Percentiles rank a stretch among this genome's conserved stretches.
phyloP scores from a whole-genome alignment of 2,888 invertebrate species.

The Mallateleia sp. region DNA sequence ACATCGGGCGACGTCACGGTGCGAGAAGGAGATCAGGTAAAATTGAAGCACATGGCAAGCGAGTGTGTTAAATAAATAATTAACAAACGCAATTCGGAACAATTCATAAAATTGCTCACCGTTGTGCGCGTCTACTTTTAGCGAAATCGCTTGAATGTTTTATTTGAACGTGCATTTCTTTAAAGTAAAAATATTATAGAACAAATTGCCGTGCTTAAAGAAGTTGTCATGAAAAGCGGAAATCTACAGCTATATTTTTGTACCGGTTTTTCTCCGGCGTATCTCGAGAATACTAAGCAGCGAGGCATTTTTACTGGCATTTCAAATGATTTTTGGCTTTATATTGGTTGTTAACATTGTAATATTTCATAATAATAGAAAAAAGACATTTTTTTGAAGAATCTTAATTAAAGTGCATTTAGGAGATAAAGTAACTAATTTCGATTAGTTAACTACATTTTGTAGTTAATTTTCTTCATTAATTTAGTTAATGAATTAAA shows the following conservation, averaged over 20 bases:
- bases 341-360: background rate
- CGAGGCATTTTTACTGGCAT: slow-evolving; percentile 19
- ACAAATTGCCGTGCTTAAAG: slow-evolving; percentile 52
- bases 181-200: slow-evolving; percentile 27
- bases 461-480: too few relatives aligned
- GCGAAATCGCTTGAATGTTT: slow-evolving; percentile 29
- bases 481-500: too few relatives aligned
- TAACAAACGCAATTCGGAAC: background rate
- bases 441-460: too few relatives aligned
- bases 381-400: too few relatives aligned
- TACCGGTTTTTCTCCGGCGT: slow-evolving; percentile 21
- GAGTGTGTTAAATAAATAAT: slow-evolving; percentile 19
- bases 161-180: slow-evolving; percentile 14
- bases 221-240: slow-evolving; percentile 50
- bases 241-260: slow-evolving; percentile 48
- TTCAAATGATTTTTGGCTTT: slow-evolving; percentile 32
- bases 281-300: slow-evolving; percentile 46
- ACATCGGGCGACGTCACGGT: slow-evolving; percentile 97
- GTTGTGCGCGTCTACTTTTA: slow-evolving; percentile 6
- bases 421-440: too few relatives aligned
- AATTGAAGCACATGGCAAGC: slow-evolving; percentile 9
- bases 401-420: too few relatives aligned
- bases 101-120: slow-evolving; percentile 22
- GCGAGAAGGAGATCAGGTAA: slow-evolving; percentile 93
- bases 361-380: background rate